These are phyloP conservation scores for Drosophila jambulina DNA, from an alignment of 1,140 invertebrate genomes.

Conservation along the genomic window DNA sequence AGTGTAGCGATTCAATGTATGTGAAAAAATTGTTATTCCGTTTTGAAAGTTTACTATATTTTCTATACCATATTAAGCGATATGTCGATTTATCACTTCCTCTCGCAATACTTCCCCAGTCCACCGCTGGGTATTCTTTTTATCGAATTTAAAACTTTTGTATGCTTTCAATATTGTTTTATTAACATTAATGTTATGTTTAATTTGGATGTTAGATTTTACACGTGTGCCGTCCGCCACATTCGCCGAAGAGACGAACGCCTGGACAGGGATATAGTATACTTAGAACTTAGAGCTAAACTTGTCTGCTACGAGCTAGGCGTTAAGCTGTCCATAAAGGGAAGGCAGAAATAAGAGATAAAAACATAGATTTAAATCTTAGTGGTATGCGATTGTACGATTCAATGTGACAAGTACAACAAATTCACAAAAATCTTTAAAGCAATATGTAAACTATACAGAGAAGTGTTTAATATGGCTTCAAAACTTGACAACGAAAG, in stretches of 20 bases:
- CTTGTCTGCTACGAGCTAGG: slow-evolving; percentile 67
- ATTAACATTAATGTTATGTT: slow-evolving; percentile 70
- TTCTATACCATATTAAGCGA: not conserved
- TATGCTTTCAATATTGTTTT: slow-evolving; percentile 64
- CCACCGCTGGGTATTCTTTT: not conserved
- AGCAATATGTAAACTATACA: slow-evolving; percentile 36
- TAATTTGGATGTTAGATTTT: slow-evolving; percentile 76
- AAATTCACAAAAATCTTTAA: slow-evolving; percentile 33
- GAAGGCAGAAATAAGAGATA: slow-evolving; percentile 61
- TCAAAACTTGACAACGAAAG: slow-evolving; percentile 10
- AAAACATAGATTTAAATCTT: slow-evolving; percentile 62
- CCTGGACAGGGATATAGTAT: slow-evolving; percentile 41
- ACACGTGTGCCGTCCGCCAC: slow-evolving; percentile 53
- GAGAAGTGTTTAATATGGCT: slow-evolving; percentile 25
- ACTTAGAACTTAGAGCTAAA: slow-evolving; percentile 63
- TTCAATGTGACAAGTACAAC: slow-evolving; percentile 50
- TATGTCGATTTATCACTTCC: not conserved
- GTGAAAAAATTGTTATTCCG: no score
- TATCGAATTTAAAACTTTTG: not conserved
- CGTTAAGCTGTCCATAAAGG: slow-evolving; percentile 62
- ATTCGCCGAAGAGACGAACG: slow-evolving; percentile 47
- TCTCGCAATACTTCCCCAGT: not conserved
- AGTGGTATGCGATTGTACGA: slow-evolving; percentile 50
- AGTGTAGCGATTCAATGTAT: no score
- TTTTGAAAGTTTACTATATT: no score